Evolutionary conservation across 1,140 invertebrate genomes (phyloP), one percentile per base, ranked within the genome.

Genomic region (Drosophila varians): DNA sequence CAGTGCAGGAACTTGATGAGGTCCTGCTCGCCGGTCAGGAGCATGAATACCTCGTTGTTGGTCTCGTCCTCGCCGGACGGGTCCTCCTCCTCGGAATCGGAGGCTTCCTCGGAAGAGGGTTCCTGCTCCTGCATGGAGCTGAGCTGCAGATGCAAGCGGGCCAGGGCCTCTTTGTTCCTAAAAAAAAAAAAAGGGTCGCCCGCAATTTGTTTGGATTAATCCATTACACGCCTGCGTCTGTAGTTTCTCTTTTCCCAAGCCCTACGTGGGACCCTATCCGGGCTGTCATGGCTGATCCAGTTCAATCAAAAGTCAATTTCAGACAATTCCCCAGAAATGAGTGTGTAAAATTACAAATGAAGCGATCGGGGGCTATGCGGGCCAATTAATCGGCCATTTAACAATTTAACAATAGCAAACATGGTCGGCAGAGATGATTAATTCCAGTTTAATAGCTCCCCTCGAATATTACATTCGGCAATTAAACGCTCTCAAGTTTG

Each of bases 341-440:
- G 58, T 80, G 80, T 87, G 80, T 87, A 86, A 84, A 86, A 84
- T 86, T 84, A 87, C 76, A 80, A 80, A 84, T 84, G 86, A 80
- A 79, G 47, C 28, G 36, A 68, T 56, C 54, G 54, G 61, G 49
- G 57, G 25, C 18, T 56, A 86, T 86, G 82, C 82, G 82, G 82
- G 45, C 62, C 69, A 86, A 86, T 86, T 82, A 87, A 86, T 86
- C 82, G 72, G 82, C 62, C 73, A 87, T 80, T 86, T 86, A 86
- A 86, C 77, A 86, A 87, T 82, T 86, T 77, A 87, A 77, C 80
- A 65, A 72, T 46, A 43, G 3, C 74, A 58, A 56, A 48, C 34
- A 36, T 26, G 25, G 36, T 55, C 28, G 11, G 3, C 9, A 11
- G 25, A 72, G 40, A 82, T 87, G 82, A 86, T 86, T 86, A 87